These are phyloP conservation scores for Upupa epops DNA, from an alignment of 2,113 vertebrate species.

Conservation along the genomic window DNA sequence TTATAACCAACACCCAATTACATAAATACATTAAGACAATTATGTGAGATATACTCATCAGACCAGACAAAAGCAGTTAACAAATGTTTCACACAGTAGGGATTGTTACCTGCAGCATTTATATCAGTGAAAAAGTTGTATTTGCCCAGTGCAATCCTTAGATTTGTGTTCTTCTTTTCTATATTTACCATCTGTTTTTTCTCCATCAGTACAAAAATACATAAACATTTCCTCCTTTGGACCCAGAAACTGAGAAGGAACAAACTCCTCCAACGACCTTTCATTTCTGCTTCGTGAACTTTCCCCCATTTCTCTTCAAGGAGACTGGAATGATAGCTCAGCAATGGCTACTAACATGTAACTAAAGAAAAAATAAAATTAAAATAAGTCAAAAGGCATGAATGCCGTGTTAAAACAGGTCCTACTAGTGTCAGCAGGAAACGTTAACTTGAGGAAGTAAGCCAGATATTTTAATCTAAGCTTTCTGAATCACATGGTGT, in stretches of 20 bases:
- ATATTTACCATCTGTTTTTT: background rate
- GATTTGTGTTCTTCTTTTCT: background rate
- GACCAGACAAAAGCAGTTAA: background rate
- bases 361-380: background rate
- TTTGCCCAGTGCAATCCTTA: background rate
- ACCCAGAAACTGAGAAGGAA: background rate
- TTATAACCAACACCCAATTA: background rate
- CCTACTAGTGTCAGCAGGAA: background rate
- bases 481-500: background rate
- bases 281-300: background rate
- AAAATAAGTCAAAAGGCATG: background rate
- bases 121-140: background rate
- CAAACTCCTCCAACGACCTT: background rate
- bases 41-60: background rate
- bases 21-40: background rate
- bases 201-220: background rate
- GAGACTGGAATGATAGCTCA: background rate
- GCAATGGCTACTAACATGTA: fast-evolving
- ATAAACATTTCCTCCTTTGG: background rate
- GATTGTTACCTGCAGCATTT: background rate
- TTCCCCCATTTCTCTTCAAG: background rate
- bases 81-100: background rate
- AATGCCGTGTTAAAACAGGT: background rate
- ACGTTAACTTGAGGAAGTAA: background rate
- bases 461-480: background rate